Conservation (phyloP, 64 coral and sea anemone genomes). For the Stichodactyla mertensii region DNA sequence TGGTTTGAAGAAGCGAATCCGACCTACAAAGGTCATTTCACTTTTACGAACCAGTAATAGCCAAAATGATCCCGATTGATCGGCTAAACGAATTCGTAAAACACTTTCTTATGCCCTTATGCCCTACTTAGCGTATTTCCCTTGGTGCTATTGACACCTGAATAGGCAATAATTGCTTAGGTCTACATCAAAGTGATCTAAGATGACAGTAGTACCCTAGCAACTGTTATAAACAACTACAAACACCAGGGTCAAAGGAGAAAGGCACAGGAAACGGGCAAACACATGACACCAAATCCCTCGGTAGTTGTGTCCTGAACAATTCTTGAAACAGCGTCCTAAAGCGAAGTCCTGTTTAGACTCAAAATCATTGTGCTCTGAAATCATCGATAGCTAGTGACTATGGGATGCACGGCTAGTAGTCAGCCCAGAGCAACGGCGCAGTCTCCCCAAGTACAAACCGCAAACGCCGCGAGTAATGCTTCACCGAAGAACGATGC, state of each 20-base stretch:
- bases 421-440: slow-evolving; percentile 21
- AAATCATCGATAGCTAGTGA: background rate
- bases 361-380: background rate
- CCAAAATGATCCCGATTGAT: background rate
- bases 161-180: slow-evolving; percentile 13
- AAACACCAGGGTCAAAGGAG: slow-evolving; percentile 38
- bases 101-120: background rate
- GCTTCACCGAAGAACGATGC: background rate
- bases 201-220: slow-evolving; percentile 41
- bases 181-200: background rate
- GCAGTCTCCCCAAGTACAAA: background rate
- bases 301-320: background rate
- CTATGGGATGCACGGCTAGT: slow-evolving; percentile 47
- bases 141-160: background rate
- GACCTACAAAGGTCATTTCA: background rate
- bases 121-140: background rate
- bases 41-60: background rate
- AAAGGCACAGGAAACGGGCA: background rate
- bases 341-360: background rate
- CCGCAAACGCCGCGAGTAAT: slow-evolving; percentile 2
- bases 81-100: background rate
- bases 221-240: slow-evolving; percentile 58
- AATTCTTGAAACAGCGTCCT: background rate
- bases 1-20: background rate
- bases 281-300: slow-evolving; percentile 11